phyloP scores from a whole-genome alignment of 2,888 invertebrate genomes.

The Dynastes tityus region DNA sequence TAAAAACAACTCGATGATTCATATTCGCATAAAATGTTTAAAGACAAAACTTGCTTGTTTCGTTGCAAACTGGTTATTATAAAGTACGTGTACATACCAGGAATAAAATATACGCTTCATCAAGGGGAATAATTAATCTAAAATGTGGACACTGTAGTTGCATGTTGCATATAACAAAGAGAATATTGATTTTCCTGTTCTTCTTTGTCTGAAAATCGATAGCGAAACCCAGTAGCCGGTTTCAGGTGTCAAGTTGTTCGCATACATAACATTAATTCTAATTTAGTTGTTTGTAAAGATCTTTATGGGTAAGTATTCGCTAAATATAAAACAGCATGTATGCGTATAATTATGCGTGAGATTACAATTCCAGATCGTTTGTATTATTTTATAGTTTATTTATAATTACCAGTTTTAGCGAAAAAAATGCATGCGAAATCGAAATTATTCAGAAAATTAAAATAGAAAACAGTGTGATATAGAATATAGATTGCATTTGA shows the following conservation, averaged over 20 bases:
- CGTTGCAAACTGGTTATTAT: too few species aligned
- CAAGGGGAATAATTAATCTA: not conserved
- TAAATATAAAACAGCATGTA: not conserved
- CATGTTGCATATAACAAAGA: constrained; percentile 22
- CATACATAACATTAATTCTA: constrained; percentile 51
- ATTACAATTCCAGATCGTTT: not conserved
- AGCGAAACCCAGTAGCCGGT: constrained; percentile 55
- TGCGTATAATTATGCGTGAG: too few species aligned
- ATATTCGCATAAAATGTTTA: too few species aligned
- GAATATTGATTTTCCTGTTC: constrained; percentile 32
- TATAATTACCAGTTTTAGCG: not conserved
- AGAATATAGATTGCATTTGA: too few species aligned
- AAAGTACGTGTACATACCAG: too few species aligned
- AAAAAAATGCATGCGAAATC: not conserved
- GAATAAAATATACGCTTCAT: not conserved
- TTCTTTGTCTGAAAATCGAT: constrained; percentile 54
- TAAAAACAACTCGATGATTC: too few species aligned
- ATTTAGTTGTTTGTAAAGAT: constrained; percentile 54
- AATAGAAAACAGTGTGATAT: not conserved
- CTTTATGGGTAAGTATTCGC: constrained; percentile 53
- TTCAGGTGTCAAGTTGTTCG: constrained; percentile 51
- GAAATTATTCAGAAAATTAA: not conserved
- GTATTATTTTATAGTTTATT: not conserved
- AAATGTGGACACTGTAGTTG: constrained; percentile 11
- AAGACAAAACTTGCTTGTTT: too few species aligned